Conservation (phyloP, 2,888 invertebrate genomes). For the Agonopterix alstromeriana region DNA sequence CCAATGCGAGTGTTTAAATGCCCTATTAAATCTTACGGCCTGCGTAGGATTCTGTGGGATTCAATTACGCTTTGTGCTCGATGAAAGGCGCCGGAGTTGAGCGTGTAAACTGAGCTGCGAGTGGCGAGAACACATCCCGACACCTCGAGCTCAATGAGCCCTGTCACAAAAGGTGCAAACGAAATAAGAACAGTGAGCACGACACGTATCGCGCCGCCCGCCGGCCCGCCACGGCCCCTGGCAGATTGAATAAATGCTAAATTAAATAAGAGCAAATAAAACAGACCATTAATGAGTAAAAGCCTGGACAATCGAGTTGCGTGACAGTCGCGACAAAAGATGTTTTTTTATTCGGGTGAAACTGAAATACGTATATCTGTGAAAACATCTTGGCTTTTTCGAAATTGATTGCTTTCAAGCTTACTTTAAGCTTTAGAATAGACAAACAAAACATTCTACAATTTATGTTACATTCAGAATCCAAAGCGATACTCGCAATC, state of each 20-base stretch:
- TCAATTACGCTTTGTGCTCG: constrained; percentile 75
- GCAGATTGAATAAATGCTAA: constrained; percentile 76
- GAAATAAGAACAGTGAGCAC: constrained; percentile 55
- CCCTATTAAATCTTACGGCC: constrained; percentile 75
- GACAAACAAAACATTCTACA: too few relatives aligned
- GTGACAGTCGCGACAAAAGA: constrained; percentile 55
- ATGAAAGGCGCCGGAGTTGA: constrained; percentile 70
- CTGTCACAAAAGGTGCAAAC: constrained; percentile 73
- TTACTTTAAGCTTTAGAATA: too few relatives aligned
- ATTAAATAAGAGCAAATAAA: constrained; percentile 77
- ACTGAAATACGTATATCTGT: neutral
- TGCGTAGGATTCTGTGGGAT: constrained; percentile 75
- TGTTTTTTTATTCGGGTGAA: neutral
- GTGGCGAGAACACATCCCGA: constrained; percentile 69
- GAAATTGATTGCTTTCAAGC: neutral
- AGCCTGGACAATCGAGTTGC: constrained; percentile 56
- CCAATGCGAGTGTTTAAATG: constrained; percentile 76
- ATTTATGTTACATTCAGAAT: too few relatives aligned
- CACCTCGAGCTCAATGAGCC: constrained; percentile 73
- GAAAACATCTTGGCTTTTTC: neutral
- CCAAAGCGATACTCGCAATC: neutral
- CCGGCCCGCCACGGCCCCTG: constrained; percentile 12
- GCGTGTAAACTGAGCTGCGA: constrained; percentile 69
- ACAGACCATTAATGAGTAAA: constrained; percentile 64
- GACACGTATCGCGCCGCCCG: constrained; percentile 48